Evolutionary conservation across 2,888 invertebrate species (phyloP).

Genomic region (Agapetus fuscipes): DNA sequence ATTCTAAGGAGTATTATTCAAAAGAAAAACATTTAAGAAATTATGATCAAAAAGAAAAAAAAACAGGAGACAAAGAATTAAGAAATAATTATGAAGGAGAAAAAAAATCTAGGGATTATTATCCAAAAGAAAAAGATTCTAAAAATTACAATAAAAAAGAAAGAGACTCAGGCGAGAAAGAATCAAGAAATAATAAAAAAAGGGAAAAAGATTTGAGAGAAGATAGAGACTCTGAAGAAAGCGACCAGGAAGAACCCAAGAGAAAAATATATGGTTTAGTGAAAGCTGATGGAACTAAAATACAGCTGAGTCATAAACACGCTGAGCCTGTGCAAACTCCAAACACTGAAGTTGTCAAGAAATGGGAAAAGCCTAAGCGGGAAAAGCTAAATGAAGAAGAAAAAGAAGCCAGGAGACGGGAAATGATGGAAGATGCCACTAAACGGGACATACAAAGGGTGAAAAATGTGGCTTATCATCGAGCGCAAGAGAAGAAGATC

Average conservation of each 20-base stretch:
- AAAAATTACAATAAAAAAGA: conserved; percentile 3
- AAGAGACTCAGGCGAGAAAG: not conserved
- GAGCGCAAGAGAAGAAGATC: conserved; percentile 45
- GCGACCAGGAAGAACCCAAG: not conserved
- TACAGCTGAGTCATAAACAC: conserved; percentile 13
- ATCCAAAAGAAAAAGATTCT: not conserved
- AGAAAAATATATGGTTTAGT: conserved; percentile 27
- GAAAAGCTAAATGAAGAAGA: conserved; percentile 48
- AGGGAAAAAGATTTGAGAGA: not conserved
- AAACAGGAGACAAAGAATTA: too few relatives aligned
- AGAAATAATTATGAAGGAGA: too few relatives aligned
- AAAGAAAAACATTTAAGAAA: too few relatives aligned
- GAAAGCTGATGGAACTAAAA: conserved; percentile 28
- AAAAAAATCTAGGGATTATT: not conserved
- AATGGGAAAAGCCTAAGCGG: conserved; percentile 17
- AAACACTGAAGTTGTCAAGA: conserved; percentile 22
- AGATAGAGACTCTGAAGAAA: conserved; percentile 8
- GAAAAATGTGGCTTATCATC: conserved; percentile 51
- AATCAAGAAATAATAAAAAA: not conserved
- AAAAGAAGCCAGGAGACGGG: conserved; percentile 57
- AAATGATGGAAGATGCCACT: conserved; percentile 77
- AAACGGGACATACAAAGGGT: conserved; percentile 59
- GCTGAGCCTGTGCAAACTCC: conserved; percentile 6
- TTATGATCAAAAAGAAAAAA: not conserved
- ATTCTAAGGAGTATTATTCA: too few relatives aligned